These are phyloP conservation scores for Eupithecia subumbrata DNA, from an alignment of 2,888 invertebrate genomes.

Conservation along the genomic window DNA sequence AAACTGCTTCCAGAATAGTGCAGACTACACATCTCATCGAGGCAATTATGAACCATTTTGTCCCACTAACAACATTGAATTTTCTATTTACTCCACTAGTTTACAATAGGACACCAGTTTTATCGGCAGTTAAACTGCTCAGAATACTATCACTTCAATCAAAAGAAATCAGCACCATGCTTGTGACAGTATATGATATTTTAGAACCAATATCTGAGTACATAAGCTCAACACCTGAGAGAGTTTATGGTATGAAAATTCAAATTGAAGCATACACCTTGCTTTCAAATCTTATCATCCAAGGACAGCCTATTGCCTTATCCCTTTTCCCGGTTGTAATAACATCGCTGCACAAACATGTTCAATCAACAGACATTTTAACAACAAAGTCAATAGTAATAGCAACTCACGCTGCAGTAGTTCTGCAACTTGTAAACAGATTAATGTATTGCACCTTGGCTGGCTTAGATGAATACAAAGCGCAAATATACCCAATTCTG, in stretches of 20 bases:
- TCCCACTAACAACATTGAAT: constrained; percentile 74
- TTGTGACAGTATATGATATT: constrained; percentile 83
- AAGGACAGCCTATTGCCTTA: constrained; percentile 75
- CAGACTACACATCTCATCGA: constrained; percentile 86
- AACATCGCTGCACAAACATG: constrained; percentile 84
- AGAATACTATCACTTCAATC: constrained; percentile 88
- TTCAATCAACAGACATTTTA: constrained; percentile 81
- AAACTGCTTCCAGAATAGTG: constrained; percentile 86
- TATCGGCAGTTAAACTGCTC: constrained; percentile 88
- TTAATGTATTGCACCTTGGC: constrained; percentile 56
- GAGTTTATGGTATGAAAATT: constrained; percentile 80
- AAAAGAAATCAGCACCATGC: constrained; percentile 76
- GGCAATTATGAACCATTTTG: constrained; percentile 83
- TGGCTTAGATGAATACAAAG: constrained; percentile 59
- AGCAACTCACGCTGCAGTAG: constrained; percentile 84
- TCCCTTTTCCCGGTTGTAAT: constrained; percentile 82
- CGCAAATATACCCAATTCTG: constrained; percentile 69
- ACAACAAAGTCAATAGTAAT: constrained; percentile 75
- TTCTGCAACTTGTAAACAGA: constrained; percentile 76
- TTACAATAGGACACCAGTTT: constrained; percentile 87
- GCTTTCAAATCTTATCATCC: constrained; percentile 82
- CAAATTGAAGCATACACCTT: constrained; percentile 87
- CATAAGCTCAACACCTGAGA: constrained; percentile 79
- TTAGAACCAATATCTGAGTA: constrained; percentile 82
- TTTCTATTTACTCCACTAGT: constrained; percentile 72